Conservation (phyloP, 2,797 vertebrate genomes). For the Phoxinus dragarum region DNA sequence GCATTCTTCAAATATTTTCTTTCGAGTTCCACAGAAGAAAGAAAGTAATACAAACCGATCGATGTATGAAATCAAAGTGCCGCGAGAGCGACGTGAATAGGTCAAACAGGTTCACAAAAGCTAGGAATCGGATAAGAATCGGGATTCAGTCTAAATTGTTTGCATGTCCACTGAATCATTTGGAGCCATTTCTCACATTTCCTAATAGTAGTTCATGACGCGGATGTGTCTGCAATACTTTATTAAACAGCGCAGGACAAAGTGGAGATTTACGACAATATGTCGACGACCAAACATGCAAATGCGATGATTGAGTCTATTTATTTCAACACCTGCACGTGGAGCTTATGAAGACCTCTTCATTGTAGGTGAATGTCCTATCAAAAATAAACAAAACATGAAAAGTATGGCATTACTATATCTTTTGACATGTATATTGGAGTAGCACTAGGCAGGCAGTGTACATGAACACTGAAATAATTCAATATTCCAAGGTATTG, state of each 20-base stretch:
- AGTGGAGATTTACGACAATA: background rate
- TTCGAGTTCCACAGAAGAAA: background rate
- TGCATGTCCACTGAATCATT: background rate
- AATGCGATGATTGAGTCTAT: background rate
- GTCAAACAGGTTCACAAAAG: background rate
- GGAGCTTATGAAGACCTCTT: background rate
- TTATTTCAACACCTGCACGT: background rate
- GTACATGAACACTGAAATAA: background rate
- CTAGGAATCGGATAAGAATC: background rate
- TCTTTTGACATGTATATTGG: too few species aligned
- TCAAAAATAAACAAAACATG: background rate
- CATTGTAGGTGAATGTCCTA: background rate
- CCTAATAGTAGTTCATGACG: background rate
- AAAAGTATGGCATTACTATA: background rate
- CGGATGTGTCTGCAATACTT: background rate
- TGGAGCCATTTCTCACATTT: background rate
- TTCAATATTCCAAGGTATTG: background rate
- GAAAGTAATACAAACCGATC: background rate
- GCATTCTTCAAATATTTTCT: background rate
- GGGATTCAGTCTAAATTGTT: background rate
- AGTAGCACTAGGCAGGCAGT: background rate
- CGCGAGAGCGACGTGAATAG: too few species aligned
- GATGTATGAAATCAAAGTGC: too few species aligned
- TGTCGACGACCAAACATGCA: background rate
- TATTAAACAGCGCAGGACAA: background rate